phyloP scores from a whole-genome alignment of 1,140 invertebrate genomes.

The Ephestia elutella region DNA sequence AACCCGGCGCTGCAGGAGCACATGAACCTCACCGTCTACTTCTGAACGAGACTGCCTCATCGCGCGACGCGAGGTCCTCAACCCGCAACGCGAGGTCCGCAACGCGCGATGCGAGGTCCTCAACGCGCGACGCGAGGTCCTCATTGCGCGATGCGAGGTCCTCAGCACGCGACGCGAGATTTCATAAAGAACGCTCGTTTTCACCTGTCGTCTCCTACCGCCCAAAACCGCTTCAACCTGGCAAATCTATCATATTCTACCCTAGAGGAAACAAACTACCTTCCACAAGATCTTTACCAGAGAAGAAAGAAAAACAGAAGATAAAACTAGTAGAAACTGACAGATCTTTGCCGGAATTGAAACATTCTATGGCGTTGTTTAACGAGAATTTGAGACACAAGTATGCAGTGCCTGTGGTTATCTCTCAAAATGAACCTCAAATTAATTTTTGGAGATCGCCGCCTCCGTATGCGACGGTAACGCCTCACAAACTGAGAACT shows the following conservation, averaged over 20 bases:
- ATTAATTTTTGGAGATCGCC: background rate
- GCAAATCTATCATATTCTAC: background rate
- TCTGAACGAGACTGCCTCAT: conserved; percentile 43
- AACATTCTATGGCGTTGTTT: background rate
- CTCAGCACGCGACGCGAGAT: no score
- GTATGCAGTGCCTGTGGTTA: background rate
- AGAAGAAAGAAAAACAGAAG: background rate
- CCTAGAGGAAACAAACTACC: background rate
- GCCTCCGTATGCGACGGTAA: conserved; percentile 10
- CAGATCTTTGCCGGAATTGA: background rate
- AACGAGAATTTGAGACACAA: background rate
- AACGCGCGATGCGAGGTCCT: background rate
- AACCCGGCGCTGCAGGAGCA: conserved; percentile 66
- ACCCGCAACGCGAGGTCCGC: background rate
- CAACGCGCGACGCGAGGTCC: background rate
- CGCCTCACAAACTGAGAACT: conserved; percentile 11
- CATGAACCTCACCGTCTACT: conserved; percentile 78
- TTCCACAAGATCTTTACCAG: background rate
- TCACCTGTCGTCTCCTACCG: background rate
- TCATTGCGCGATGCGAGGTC: background rate
- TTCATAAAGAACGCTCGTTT: background rate
- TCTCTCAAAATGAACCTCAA: background rate
- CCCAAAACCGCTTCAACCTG: background rate
- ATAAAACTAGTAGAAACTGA: background rate
- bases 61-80: background rate